Conservation (phyloP, 2,113 vertebrate genomes). For the Dasyornis broadbenti region DNA sequence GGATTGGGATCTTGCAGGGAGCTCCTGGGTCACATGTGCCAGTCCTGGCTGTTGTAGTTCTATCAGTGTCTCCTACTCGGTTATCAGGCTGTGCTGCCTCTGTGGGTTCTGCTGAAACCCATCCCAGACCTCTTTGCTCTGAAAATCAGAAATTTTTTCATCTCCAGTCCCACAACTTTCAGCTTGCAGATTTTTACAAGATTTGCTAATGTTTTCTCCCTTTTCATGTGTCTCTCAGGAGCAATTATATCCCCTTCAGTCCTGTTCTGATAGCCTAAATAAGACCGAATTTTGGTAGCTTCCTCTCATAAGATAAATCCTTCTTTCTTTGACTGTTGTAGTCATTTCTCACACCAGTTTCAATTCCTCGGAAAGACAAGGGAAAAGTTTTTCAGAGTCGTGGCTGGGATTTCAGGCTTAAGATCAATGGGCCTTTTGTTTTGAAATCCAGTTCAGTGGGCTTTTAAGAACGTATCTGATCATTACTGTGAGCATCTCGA, state of each 20-base stretch:
- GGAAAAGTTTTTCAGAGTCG: not conserved
- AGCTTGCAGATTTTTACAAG: not conserved
- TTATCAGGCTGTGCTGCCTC: not conserved
- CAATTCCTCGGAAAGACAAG: not conserved
- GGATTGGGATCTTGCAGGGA: not conserved
- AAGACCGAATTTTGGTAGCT: not conserved
- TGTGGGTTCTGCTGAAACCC: not conserved
- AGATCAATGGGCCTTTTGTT: conserved; percentile 13
- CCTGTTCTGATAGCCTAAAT: not conserved
- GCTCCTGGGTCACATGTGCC: not conserved
- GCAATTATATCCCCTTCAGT: not conserved
- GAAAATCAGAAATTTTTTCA: not conserved
- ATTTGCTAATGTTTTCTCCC: not conserved
- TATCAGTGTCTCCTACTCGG: not conserved
- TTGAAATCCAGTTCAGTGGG: not conserved
- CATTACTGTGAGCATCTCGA: not conserved
- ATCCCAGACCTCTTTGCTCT: not conserved
- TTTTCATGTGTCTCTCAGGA: not conserved
- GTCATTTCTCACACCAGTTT: not conserved
- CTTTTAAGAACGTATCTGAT: conserved; percentile 5
- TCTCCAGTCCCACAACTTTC: not conserved
- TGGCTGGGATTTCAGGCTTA: not conserved
- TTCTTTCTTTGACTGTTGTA: not conserved
- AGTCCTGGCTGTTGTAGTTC: not conserved
- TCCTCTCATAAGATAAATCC: not conserved